Conservation (phyloP, 2,888 invertebrate species). For the Clostera curtula region DNA sequence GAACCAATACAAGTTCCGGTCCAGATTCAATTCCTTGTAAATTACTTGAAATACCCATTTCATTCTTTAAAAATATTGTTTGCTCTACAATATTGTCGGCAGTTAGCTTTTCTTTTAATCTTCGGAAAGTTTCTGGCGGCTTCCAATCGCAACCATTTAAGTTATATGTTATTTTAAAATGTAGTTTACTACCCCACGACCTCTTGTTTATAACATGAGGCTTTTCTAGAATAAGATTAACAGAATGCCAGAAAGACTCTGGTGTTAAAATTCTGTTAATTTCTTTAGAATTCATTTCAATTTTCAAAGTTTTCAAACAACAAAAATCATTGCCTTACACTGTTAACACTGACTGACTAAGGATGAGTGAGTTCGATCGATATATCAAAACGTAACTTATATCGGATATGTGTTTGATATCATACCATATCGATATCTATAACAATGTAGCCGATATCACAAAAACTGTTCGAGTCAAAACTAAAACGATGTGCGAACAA, state of each 20-base stretch:
- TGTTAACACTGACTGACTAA: too few species aligned
- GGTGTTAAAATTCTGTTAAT: too few species aligned
- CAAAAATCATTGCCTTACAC: too few species aligned
- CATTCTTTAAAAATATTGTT: slow-evolving; percentile 10
- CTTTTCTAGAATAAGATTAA: slow-evolving; percentile 77
- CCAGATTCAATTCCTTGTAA: slow-evolving; percentile 1
- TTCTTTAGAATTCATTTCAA: too few species aligned
- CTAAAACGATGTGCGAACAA: too few species aligned
- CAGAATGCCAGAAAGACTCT: slow-evolving; percentile 77
- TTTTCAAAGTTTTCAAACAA: too few species aligned
- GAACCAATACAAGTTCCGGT: slow-evolving; percentile 27
- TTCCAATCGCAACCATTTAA: slow-evolving; percentile 13
- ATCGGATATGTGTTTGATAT: too few species aligned
- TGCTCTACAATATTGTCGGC: slow-evolving; percentile 19
- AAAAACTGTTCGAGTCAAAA: too few species aligned
- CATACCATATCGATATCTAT: too few species aligned
- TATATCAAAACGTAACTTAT: too few species aligned
- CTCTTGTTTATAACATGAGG: slow-evolving; percentile 84
- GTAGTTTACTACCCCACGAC: slow-evolving; percentile 72
- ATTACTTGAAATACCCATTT: slow-evolving; percentile 16
- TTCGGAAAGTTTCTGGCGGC: slow-evolving; percentile 16
- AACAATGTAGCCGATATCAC: too few species aligned
- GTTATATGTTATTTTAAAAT: slow-evolving; percentile 24
- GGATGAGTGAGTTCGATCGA: too few species aligned
- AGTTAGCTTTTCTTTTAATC: slow-evolving; percentile 16